Base-by-base conservation (phyloP, 2,113 vertebrate species). In the Archilochus colubris region DNA sequence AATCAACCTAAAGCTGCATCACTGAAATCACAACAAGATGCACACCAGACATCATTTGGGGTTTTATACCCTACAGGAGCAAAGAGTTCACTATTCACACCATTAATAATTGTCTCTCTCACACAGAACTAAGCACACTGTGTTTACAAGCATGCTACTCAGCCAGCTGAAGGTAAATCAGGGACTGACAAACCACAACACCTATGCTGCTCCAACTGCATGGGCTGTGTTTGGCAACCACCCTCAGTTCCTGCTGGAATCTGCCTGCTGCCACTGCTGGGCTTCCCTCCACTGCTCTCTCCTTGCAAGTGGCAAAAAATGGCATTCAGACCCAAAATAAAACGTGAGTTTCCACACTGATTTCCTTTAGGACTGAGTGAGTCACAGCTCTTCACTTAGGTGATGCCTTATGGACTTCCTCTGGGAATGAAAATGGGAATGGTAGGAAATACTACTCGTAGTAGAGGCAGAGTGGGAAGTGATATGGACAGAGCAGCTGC, bases 341-440 rank as follows among this genome's bases (percentile, higher is more conserved):
- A 44, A 43, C 3, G 11, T 1, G 7, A 14, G 1, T 7, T 86
- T 50, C 63, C 57, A 27, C 0, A 0, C 28, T 14, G 7, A 43
- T 55, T 61, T 33, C 17, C 3, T 3, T 20, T 14, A 20, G 17
- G 24, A 46, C 14, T 0, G 0, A 61, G 27, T 4, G 31, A 58
- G 17, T 73, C 28, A 31, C 7, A 43, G 10, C 23, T 43, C 59
- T 30, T 76, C 46, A 13, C 2, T 7, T 15, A 11, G 44, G 63
- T 74, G 23, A 38, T 21, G 53, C 12, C 63, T 43, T 27, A n/a
- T 1, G 14, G 55, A 19, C 11, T 64, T 62, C 14, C 25, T 7
- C 14, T 33, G 10, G 27, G 24, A 77, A 54, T 7, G 9, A 16
- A 72, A 75, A 61, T 4, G 12, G 25, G 17, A 48, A n/a, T 1